phyloP scores from a whole-genome alignment of 2,797 vertebrate genomes.

The Psittacula echo region DNA sequence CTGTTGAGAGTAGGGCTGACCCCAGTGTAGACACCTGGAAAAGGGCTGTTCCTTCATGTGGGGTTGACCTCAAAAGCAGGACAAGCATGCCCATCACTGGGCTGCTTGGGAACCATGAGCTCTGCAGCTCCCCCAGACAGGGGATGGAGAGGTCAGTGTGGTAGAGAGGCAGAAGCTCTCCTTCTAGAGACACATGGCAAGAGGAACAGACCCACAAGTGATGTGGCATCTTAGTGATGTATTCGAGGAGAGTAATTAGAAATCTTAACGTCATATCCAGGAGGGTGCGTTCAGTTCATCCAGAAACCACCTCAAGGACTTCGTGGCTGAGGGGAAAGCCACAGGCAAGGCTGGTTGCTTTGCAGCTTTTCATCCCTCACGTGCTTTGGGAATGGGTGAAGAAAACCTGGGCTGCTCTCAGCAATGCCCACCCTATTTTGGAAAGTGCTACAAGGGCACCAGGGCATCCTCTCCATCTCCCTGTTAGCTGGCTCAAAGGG shows the following conservation, averaged over 20 bases:
- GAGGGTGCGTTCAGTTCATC: not conserved
- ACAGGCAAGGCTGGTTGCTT: not conserved
- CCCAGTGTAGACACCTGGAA: not conserved
- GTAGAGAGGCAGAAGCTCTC: not conserved
- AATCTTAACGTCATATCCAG: not conserved
- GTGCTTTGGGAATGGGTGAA: not conserved
- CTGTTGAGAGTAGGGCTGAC: not conserved
- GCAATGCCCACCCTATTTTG: not conserved
- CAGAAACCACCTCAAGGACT: not conserved
- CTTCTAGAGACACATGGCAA: accelerated
- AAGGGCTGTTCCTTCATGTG: not conserved
- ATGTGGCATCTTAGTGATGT: not conserved
- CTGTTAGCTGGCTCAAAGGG: not conserved
- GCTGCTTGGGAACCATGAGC: not conserved
- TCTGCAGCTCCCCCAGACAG: not conserved
- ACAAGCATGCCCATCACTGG: not conserved
- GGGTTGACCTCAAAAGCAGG: not conserved
- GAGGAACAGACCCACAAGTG: accelerated
- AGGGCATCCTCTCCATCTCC: not conserved
- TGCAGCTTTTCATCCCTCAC: not conserved
- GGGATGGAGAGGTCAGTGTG: not conserved
- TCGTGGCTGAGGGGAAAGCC: slow-evolving; percentile 49
- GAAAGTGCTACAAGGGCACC: not conserved
- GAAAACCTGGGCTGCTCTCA: not conserved
- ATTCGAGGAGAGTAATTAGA: not conserved